Evolutionary conservation across 2,888 invertebrate species (phyloP), one percentile per base, ranked within the genome.

Genomic region (Biston betularia): DNA sequence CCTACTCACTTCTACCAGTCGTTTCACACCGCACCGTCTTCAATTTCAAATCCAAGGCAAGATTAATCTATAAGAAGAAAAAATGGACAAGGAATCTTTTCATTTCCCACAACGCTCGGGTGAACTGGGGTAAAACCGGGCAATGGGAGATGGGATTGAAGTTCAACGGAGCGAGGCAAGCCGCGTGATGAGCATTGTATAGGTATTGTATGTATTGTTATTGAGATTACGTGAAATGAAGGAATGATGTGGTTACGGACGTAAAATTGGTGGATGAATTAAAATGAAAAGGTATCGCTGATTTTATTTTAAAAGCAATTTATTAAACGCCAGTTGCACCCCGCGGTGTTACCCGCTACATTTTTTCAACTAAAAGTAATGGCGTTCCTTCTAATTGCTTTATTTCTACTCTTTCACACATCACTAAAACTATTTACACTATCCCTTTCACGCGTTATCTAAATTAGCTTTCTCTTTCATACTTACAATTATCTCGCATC

Each of bases 151-250:
- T 81, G 82, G 85, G 84, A 89, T 90, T 90, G 90, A 90, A 89
- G 87, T 49, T 57, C 90, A 89, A 69, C 86, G 85, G 78, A 86
- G 90, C 90, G 90, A 68, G 78, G 79, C 75, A 79, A 80, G 81
- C 81, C 85, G 84, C 80, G 83, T 82, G 83, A 80, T 79, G 83
- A 81, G 85, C 83, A 85, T 88, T 89, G 89, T 89, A 72, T 71
- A 70, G 63, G 50, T 65, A 63, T 77, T 79, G 74, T 69, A 71
- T 65, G 78, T 81, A 83, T 88, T 87, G 86, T 86, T 87, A 87
- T 87, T 86, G 82, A 85, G 85, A 86, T 84, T 63, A 67, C 44
- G 55, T 34, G 60, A 49, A 48, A 58, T 53, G 61, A 54, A 54
- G 53, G 62, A 44, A 61, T 57, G 54, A 53, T 63, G 52, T 34